A percentile compares a stretch with the other conserved stretches of the same genome.
These are phyloP conservation scores for Oostethus manadensis DNA, from an alignment of 2,113 vertebrate species.

Conservation along the genomic window DNA sequence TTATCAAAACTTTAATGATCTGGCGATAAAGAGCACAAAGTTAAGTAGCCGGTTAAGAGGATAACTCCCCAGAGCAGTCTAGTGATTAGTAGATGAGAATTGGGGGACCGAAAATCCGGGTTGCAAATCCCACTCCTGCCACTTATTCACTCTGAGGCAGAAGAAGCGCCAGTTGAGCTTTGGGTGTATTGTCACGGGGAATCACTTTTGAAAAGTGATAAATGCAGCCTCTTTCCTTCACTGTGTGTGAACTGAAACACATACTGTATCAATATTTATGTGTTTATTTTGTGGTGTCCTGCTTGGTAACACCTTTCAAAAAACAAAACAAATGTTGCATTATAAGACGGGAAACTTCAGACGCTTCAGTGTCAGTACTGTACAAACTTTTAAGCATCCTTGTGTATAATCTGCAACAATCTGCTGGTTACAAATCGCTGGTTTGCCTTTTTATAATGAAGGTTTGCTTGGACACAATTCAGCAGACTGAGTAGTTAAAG, in stretches of 20 bases:
- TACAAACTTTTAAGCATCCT: slow-evolving; percentile 26
- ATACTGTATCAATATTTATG: slow-evolving; percentile 53
- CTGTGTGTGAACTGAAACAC: slow-evolving; percentile 48
- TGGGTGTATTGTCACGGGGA: slow-evolving; percentile 66
- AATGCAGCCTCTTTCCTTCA: slow-evolving; percentile 50
- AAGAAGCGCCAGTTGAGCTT: slow-evolving; percentile 63
- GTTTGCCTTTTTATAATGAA: too few relatives aligned
- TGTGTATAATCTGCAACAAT: slow-evolving; percentile 28
- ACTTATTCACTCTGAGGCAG: slow-evolving; percentile 71
- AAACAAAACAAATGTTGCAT: too few relatives aligned
- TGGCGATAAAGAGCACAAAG: slow-evolving; percentile 79
- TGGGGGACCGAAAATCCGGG: slow-evolving; percentile 73
- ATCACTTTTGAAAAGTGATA: slow-evolving; percentile 71
- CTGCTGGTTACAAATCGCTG: slow-evolving; percentile 4
- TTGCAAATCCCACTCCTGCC: slow-evolving; percentile 76
- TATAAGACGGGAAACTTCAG: slow-evolving; percentile 42
- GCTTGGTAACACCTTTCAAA: slow-evolving; percentile 46
- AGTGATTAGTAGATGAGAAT: slow-evolving; percentile 80
- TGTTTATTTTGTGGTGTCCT: slow-evolving; percentile 58
- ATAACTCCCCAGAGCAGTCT: slow-evolving; percentile 77
- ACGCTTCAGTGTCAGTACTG: slow-evolving; percentile 35
- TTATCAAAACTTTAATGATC: slow-evolving; percentile 84
- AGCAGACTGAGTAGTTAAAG: slow-evolving; percentile 29
- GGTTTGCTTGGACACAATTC: slow-evolving; percentile 35
- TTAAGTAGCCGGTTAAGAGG: slow-evolving; percentile 80